Evolutionary conservation across 2,888 invertebrate species (phyloP).

Genomic region (Cephus sareptanus): DNA sequence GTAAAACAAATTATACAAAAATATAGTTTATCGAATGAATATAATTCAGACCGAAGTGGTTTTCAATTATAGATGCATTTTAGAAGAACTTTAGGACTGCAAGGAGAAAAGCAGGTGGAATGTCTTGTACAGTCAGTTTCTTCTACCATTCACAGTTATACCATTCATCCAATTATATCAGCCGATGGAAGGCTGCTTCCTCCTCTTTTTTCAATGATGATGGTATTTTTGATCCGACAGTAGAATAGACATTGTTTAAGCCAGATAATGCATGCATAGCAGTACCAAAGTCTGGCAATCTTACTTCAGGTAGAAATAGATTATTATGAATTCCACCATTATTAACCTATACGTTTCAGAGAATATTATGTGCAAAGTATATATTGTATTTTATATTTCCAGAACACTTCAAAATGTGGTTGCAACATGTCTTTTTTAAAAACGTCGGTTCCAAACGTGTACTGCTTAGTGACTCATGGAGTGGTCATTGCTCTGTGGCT

Average conservation of each 20-base stretch:
- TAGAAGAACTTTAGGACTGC: not conserved
- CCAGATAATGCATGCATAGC: slow-evolving; percentile 16
- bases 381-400: not conserved
- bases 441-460: slow-evolving; percentile 3
- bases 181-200: slow-evolving; percentile 21
- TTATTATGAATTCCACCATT: not conserved
- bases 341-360: too few relatives aligned
- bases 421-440: slow-evolving; percentile 8
- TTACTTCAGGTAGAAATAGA: slow-evolving; percentile 9
- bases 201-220: slow-evolving; percentile 3
- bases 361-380: too few relatives aligned
- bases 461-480: slow-evolving; percentile 9
- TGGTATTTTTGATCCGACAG: slow-evolving; percentile 11
- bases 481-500: slow-evolving; percentile 4
- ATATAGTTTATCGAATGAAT: slow-evolving; percentile 20
- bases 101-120: slow-evolving; percentile 11
- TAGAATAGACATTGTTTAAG: slow-evolving; percentile 16
- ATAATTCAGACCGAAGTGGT: slow-evolving; percentile 16
- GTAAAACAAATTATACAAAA: slow-evolving; percentile 12
- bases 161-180: slow-evolving; percentile 21
- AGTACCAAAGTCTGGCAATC: slow-evolving; percentile 6
- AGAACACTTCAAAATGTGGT: slow-evolving; percentile 14
- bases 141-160: slow-evolving; percentile 23
- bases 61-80: slow-evolving; percentile 12
- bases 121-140: slow-evolving; percentile 26